Evolutionary conservation across 2,888 invertebrate species (phyloP).

Genomic region (Cheiracanthium punctorium): DNA sequence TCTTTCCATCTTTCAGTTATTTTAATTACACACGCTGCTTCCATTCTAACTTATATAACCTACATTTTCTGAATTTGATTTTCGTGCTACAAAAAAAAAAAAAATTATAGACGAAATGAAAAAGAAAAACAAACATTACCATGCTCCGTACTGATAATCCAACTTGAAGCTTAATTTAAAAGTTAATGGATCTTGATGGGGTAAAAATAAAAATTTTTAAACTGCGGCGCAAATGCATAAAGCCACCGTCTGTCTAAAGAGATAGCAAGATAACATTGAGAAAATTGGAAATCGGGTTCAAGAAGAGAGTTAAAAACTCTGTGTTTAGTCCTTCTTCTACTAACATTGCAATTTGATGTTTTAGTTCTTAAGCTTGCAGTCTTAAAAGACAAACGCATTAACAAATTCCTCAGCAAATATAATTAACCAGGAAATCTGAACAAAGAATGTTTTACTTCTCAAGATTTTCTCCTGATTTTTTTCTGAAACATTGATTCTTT

Average conservation of each 20-base stretch:
- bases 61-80: no score
- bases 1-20: no score
- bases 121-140: constrained; percentile 14
- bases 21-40: no score
- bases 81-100: no score
- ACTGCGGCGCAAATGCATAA: constrained; percentile 16
- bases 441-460: constrained; percentile 29
- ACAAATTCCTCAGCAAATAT: constrained; percentile 58
- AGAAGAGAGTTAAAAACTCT: constrained; percentile 25
- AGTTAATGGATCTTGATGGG: constrained; percentile 26
- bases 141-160: constrained; percentile 19
- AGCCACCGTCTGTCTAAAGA: constrained; percentile 29
- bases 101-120: neutral
- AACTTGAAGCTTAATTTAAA: constrained; percentile 21
- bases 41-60: no score
- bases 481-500: constrained; percentile 36
- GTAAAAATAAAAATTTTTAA: constrained; percentile 13
- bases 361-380: constrained; percentile 32
- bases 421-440: constrained; percentile 47
- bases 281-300: constrained; percentile 17
- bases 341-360: neutral
- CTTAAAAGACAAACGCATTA: constrained; percentile 56
- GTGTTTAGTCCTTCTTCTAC: constrained; percentile 13
- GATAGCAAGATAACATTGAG: constrained; percentile 18
- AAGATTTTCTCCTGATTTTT: constrained; percentile 24